Base-by-base conservation (phyloP, 2,113 vertebrate species). In the Charadrius vociferus region DNA sequence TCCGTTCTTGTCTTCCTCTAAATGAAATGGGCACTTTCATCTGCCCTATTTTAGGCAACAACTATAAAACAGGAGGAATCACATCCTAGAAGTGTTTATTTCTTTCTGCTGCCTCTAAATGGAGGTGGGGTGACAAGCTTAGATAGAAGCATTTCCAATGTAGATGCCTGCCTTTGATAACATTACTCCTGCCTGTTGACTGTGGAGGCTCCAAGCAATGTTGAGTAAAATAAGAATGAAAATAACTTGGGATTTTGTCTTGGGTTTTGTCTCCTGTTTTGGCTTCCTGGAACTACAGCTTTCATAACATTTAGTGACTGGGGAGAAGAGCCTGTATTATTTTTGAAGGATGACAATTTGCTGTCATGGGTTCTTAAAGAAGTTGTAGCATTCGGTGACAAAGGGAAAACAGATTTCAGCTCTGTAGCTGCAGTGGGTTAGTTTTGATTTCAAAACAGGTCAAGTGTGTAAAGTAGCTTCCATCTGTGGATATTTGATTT, bases 401-500 rank as follows among this genome's bases (percentile, higher is more conserved):
- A 94, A 93, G 30, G 53, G 45, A 93, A 94, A 93, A 90, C 79
- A 93, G 78, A 95, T 94, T 94, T 96, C 53, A 80, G 7, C 62
- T 96, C 23, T 41, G 45, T 71, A 83, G 70, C 41, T 92, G 82
- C 41, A 37, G 41, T 50, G 74, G 79, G 71, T 88, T 92, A 92
- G 49, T 86, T 55, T 70, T 86, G 43, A 83, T 73, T 94, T 95
- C 81, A 93, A 73, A 73, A 75, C 9, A 45, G 96, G 93, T 95
- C 92, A 94, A 70, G 58, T 62, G n/a, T 41, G 86, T 41, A 92
- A 95, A 94, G 59, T 27, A 70, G 27, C 66, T 93, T 81, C 90
- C 90, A 90, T 96, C 92, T 94, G 92, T 80, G 82, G 61, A 81
- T 94, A 88, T 96, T 94, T 93, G 75, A 73, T 95, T 95, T 95